Percentiles rank a stretch among this genome's conserved stretches.
Conservation (phyloP, 2,113 vertebrate genomes). For the Eudyptes chrysolophus region DNA sequence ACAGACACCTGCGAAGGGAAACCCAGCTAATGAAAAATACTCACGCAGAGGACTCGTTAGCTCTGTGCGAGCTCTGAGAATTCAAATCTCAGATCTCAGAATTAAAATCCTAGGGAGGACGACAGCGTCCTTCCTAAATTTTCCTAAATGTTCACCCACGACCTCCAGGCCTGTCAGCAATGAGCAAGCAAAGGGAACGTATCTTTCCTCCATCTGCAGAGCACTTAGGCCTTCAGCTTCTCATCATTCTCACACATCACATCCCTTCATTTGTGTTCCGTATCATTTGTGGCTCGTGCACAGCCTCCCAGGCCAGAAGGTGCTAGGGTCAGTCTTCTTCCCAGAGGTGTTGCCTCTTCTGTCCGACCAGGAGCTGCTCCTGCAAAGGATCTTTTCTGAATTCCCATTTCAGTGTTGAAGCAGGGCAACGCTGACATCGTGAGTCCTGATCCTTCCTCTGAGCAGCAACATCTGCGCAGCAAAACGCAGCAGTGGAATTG, state of each 20-base stretch:
- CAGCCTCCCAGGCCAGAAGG: background rate
- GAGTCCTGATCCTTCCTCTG: background rate
- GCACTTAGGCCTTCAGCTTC: background rate
- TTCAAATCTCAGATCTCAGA: background rate
- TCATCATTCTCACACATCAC: background rate
- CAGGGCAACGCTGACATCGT: background rate
- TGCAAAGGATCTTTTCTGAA: background rate
- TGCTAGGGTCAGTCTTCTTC: background rate
- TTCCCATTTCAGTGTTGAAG: background rate
- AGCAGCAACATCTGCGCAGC: background rate
- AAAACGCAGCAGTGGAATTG: background rate
- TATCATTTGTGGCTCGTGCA: rapidly evolving
- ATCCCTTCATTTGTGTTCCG: background rate
- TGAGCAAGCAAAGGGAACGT: background rate
- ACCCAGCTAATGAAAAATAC: background rate
- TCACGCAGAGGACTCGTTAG: background rate
- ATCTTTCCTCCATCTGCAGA: background rate
- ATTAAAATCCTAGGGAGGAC: background rate
- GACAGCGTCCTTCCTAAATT: background rate
- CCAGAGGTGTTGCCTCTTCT: background rate
- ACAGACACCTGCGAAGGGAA: background rate
- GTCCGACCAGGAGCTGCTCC: background rate
- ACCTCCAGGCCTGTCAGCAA: background rate
- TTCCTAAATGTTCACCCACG: background rate
- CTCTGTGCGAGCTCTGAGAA: background rate